Evolutionary conservation across 2,888 invertebrate species (phyloP).

Genomic region (Diabrotica balteata): DNA sequence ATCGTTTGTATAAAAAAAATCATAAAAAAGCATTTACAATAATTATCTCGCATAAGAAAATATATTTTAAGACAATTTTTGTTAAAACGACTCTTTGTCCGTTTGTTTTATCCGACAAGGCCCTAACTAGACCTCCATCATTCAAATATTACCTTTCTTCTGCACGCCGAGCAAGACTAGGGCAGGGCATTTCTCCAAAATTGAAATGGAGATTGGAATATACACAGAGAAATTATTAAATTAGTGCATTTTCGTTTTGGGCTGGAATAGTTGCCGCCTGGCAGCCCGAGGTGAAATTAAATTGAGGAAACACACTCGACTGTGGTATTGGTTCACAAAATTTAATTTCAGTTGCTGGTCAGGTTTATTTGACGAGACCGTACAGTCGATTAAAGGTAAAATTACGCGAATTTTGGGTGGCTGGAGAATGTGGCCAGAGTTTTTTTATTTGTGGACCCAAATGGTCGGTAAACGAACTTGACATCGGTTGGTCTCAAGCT

Average conservation of each 20-base stretch:
- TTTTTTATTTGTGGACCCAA: too few relatives aligned
- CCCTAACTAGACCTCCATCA: too few relatives aligned
- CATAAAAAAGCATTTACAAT: too few relatives aligned
- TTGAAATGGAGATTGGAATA: constrained; percentile 14
- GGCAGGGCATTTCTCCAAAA: constrained; percentile 3
- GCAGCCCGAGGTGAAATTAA: constrained; percentile 23
- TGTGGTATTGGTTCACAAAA: constrained; percentile 14
- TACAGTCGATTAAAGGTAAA: constrained; percentile 8
- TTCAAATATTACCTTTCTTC: too few relatives aligned
- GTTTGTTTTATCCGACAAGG: too few relatives aligned
- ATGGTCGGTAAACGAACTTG: too few relatives aligned
- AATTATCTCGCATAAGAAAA: too few relatives aligned
- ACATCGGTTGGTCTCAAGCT: too few relatives aligned
- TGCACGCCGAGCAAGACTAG: background rate
- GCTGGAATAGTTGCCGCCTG: constrained; percentile 12
- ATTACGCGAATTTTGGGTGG: constrained; percentile 10
- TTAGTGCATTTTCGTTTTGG: constrained; percentile 22
- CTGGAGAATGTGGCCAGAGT: too few relatives aligned
- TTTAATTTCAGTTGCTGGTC: constrained; percentile 22
- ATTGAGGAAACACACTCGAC: constrained; percentile 25
- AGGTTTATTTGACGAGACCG: constrained; percentile 19
- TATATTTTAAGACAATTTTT: too few relatives aligned
- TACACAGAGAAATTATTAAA: constrained; percentile 23
- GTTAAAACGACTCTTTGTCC: too few relatives aligned
- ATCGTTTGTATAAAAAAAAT: too few relatives aligned